Conservation (phyloP, 2,113 vertebrate species). For the Motacilla tschutschensis region DNA sequence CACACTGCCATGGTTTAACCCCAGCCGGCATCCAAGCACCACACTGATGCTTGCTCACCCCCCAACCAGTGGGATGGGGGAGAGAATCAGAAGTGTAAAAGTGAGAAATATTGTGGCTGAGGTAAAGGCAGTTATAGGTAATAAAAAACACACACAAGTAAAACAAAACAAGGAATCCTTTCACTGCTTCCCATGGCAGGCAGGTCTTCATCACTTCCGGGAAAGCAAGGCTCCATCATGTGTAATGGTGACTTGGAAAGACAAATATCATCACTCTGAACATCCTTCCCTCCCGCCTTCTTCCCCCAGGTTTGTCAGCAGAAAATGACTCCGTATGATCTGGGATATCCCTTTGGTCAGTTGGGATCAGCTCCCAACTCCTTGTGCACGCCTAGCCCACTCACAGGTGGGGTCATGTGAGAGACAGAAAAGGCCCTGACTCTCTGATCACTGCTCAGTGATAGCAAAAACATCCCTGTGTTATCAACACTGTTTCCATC, state of each 20-base stretch:
- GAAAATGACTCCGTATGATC: background rate
- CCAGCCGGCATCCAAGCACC: background rate
- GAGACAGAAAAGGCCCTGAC: background rate
- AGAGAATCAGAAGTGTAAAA: background rate
- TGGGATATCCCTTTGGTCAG: background rate
- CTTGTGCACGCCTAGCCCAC: background rate
- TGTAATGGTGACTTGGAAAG: background rate
- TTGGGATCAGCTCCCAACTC: background rate
- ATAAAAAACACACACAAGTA: background rate
- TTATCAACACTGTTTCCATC: background rate
- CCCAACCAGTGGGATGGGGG: too few species aligned
- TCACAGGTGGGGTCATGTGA: fast-evolving
- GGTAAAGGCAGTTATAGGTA: background rate
- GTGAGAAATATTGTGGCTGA: background rate
- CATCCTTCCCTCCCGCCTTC: background rate
- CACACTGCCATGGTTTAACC: background rate
- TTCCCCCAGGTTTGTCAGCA: background rate
- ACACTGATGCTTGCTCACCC: background rate
- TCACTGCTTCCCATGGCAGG: background rate
- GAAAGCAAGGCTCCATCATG: fast-evolving
- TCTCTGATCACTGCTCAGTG: background rate
- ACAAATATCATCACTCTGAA: background rate
- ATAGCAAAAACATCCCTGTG: background rate
- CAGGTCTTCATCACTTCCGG: too few species aligned
- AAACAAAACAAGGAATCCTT: background rate